Evolutionary conservation across 2,113 vertebrate genomes (phyloP), one percentile per base, ranked within the genome.

Genomic region (Heterochromis multidens): DNA sequence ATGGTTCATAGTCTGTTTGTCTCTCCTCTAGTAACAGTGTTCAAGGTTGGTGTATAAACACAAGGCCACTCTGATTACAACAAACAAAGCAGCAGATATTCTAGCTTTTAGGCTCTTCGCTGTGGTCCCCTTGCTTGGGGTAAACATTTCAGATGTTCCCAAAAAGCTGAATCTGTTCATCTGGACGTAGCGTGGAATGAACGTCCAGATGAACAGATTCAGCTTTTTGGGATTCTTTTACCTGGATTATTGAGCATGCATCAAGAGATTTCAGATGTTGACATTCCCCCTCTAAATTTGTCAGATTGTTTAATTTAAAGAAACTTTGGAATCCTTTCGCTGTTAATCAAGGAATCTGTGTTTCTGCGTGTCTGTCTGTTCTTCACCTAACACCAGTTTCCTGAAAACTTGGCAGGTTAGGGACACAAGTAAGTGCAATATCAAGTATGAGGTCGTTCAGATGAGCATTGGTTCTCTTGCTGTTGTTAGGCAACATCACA

Each of bases 61-160:
- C 92, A 91, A 93, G 90, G 91, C 90, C 85, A 82, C 16, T 35
- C 59, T 54, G 88, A 77, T 77, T 56, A 52, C 40, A 79, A 86
- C 91, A 91, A 94, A 93, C 90, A 90, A 85, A 88, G 86, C 63
- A 80, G 77, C 82, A 83, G 85, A 85, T 79, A 87, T 33, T 31
- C 33, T 4, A 6, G 40, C 40, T 76, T 87, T 78, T 63, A 61
- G n/a, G 61, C 67, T 52, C 10, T 74, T 31, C 25, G 12, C 9
- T 31, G 43, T 0, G 10, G 27, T 46, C 27, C 46, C 23, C 23
- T 19, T 2, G 0, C 35, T 46, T 70, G 40, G 65, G 40, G 40
- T 70, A 46, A 70, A 70, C 3, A 1, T 46, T 40, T 70, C 23
- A 46, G 63, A 46, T 70, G 37, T 19, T 27, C n/a, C n/a, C n/a